These are phyloP conservation scores for Propsilocerus akamusi DNA, from an alignment of 1,140 invertebrate genomes.

Conservation along the genomic window DNA sequence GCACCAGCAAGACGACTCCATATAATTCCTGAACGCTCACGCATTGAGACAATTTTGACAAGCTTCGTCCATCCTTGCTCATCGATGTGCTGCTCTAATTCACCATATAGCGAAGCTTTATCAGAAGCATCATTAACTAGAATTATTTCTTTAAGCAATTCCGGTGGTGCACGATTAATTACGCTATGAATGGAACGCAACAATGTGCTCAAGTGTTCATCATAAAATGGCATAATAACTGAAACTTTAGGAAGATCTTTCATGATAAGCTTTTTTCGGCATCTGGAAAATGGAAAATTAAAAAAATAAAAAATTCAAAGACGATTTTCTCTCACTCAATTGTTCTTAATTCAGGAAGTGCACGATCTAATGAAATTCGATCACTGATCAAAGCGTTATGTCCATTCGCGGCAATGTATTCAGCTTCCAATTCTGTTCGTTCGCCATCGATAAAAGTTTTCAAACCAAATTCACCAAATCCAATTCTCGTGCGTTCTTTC, in stretches of 20 bases:
- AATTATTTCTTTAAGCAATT: slow-evolving; percentile 75
- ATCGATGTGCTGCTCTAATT: slow-evolving; percentile 54
- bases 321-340: too few species aligned
- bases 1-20: slow-evolving; percentile 75
- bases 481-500: slow-evolving; percentile 31
- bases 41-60: slow-evolving; percentile 53
- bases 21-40: slow-evolving; percentile 65
- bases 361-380: slow-evolving; percentile 53
- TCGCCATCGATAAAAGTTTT: background rate
- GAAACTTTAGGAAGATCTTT: slow-evolving; percentile 59
- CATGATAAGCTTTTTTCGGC: slow-evolving; percentile 55
- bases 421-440: slow-evolving; percentile 27
- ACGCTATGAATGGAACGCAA: slow-evolving; percentile 72
- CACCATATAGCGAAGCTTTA: slow-evolving; percentile 44
- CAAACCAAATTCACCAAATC: slow-evolving; percentile 49
- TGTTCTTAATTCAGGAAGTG: slow-evolving; percentile 58
- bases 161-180: slow-evolving; percentile 58
- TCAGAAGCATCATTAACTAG: slow-evolving; percentile 84
- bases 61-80: slow-evolving; percentile 48
- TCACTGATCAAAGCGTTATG: slow-evolving; percentile 70
- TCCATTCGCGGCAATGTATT: slow-evolving; percentile 54
- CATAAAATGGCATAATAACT: slow-evolving; percentile 84
- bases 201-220: slow-evolving; percentile 78
- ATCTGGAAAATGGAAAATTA: too few species aligned
- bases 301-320: too few species aligned